Evolutionary conservation across 2,888 invertebrate species (phyloP), one percentile per base, ranked within the genome.

Genomic region (Pandemis heparana): DNA sequence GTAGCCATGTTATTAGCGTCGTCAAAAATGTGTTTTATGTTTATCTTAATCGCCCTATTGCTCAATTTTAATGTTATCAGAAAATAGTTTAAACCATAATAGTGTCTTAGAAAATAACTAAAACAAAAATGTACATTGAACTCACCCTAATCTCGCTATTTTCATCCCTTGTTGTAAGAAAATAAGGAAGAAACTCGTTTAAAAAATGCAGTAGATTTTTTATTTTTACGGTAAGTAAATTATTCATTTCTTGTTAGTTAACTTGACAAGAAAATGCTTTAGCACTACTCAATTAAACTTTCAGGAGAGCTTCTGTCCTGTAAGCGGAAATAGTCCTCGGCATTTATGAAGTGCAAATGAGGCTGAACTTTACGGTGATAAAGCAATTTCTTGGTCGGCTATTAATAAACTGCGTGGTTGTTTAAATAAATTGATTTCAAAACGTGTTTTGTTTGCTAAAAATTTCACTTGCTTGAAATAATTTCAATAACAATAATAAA

Each of bases 261-360:
- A 51, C n/a, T 51, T 16, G 23, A 7, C 12, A 46, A 46, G 12
- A 46, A 51, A 51, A 8, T 16, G 16, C 16, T 51, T 51, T 51
- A 51, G 16, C 9, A 51, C 51, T 51, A 51, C 51, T 51, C 16
- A 18, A 51, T 51, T 16, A 48, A 51, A 51, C 16, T 51, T 51
- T 51, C 51, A 14, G 9, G 16, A 18, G 7, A 51, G 51, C 51
- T 51, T 14, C 9, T 7, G 51, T 16, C 51, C 9, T 51, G 51
- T 16, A 18, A 5, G 16, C 51, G 51, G 51, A 51, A 51, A 18
- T 9, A 18, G 51, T 51, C 51, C 16, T 51, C 16, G 51, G 16
- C 51, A 16, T 51, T 51, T 51, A 51, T 18, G 51, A 51, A 51
- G 51, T 51, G 51, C 51, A 51, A 51, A 51, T 18, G 51, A 51